Percentiles rank a stretch among this genome's conserved stretches.
These are phyloP conservation scores for Aix galericulata DNA, from an alignment of 2,113 vertebrate species.

Conservation along the genomic window DNA sequence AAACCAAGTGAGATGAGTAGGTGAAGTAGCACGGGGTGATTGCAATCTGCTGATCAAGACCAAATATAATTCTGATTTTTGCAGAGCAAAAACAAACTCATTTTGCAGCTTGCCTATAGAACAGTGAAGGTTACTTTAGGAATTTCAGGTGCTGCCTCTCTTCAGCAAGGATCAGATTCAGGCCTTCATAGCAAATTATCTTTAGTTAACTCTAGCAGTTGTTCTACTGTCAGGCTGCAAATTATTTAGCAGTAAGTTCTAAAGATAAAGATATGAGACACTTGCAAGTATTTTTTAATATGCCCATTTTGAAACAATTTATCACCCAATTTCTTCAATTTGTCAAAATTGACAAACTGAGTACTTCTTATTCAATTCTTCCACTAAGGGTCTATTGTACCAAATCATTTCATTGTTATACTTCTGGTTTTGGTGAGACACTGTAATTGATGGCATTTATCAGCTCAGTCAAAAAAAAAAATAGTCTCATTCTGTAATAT, in stretches of 20 bases:
- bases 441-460: background rate
- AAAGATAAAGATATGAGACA: background rate
- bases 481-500: no score
- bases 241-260: background rate
- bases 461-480: background rate
- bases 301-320: background rate
- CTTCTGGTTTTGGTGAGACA: background rate
- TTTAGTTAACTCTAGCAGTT: background rate
- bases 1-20: constrained; percentile 32
- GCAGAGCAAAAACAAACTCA: constrained; percentile 12
- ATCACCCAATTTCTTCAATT: background rate
- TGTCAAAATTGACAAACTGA: background rate
- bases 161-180: fast-evolving
- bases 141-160: background rate
- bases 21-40: background rate
- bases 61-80: background rate
- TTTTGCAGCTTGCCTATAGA: background rate
- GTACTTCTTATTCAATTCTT: background rate
- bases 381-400: background rate
- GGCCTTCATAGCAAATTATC: background rate
- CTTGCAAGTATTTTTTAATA: background rate
- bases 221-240: background rate
- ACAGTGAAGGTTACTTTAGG: background rate
- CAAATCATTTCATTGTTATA: background rate
- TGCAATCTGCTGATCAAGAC: constrained; percentile 30